Conservation (phyloP, 2,113 vertebrate genomes). For the Pangasianodon hypophthalmus region DNA sequence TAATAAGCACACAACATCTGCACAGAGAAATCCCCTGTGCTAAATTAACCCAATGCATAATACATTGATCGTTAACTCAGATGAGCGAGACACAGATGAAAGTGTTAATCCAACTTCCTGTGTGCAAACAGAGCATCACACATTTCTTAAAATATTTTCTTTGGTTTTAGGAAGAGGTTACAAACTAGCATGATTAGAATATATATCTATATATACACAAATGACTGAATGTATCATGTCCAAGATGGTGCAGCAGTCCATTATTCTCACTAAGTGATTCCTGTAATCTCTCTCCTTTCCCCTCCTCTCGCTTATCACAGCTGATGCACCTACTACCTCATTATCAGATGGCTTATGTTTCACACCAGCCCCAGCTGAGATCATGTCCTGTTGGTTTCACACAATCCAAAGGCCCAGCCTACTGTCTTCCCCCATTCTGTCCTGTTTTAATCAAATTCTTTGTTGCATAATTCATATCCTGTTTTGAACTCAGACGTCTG, state of each 20-base stretch:
- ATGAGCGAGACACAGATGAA: neutral
- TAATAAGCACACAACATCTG: neutral
- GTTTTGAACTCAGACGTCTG: constrained; percentile 70
- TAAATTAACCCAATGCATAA: neutral
- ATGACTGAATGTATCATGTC: neutral
- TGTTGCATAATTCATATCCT: constrained; percentile 79
- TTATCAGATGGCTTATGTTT: constrained; percentile 54
- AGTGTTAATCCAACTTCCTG: neutral
- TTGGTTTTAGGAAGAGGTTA: neutral
- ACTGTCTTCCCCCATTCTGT: constrained; percentile 68
- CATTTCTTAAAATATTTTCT: neutral
- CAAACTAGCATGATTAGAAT: neutral
- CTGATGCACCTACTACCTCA: constrained; percentile 39
- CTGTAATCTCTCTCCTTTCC: neutral
- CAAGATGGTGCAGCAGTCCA: neutral
- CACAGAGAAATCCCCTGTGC: neutral
- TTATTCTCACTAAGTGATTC: constrained; percentile 3
- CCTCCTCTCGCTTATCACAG: constrained; percentile 11
- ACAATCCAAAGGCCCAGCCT: constrained; percentile 58
- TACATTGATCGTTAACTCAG: neutral
- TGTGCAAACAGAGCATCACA: neutral
- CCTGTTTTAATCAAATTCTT: constrained; percentile 73
- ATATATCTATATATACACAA: neutral
- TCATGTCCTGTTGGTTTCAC: constrained; percentile 67
- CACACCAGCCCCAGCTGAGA: constrained; percentile 54